Conservation (phyloP, 1,140 invertebrate species). For the Yoshiicerus persimilis region DNA sequence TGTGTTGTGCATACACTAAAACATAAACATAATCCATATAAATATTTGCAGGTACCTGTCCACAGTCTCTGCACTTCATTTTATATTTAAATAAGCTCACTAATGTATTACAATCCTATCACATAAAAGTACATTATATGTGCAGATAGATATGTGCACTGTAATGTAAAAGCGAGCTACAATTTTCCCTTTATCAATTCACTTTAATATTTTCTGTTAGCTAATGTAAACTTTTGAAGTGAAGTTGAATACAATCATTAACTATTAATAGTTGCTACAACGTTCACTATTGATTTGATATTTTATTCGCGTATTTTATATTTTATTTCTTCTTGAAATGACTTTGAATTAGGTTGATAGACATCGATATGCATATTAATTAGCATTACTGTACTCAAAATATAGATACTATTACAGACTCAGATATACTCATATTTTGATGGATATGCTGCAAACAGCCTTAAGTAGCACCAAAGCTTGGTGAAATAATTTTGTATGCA, state of each 20-base stretch:
- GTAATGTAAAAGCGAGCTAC: background rate
- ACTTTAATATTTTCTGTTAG: too few relatives aligned
- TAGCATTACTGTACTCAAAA: background rate
- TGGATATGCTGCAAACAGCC: background rate
- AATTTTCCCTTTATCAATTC: background rate
- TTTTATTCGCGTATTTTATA: too few relatives aligned
- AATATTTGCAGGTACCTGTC: background rate
- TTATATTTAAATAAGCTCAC: background rate
- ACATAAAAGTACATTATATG: background rate
- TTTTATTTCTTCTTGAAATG: background rate
- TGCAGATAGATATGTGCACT: background rate
- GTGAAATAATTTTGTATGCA: too few relatives aligned
- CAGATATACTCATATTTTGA: background rate
- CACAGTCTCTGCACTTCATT: background rate
- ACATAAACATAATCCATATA: background rate
- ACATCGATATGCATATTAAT: constrained; percentile 13
- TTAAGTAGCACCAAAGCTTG: background rate
- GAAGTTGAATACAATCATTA: too few relatives aligned
- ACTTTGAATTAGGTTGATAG: background rate
- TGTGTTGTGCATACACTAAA: background rate
- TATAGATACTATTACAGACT: too few relatives aligned
- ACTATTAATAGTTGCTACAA: too few relatives aligned
- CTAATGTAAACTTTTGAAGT: too few relatives aligned
- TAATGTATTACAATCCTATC: background rate
- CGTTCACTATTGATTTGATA: constrained; percentile 10